Evolutionary conservation across 1,140 invertebrate genomes (phyloP).

Genomic region (Gerris buenoi): DNA sequence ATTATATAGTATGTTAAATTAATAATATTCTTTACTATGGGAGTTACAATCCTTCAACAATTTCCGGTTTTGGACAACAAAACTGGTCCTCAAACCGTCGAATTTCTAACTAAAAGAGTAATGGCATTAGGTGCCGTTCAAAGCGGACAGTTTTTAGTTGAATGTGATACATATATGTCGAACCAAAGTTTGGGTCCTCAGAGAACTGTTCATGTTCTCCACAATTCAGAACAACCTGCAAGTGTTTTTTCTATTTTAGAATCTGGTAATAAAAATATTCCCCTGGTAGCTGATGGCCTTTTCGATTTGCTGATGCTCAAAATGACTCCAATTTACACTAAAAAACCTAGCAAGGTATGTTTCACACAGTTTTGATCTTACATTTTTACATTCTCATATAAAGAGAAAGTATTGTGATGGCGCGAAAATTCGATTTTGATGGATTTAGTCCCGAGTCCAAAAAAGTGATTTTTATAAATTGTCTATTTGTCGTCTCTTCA

Average conservation of each 20-base stretch:
- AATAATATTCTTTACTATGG: conserved; percentile 22
- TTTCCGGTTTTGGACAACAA: conserved; percentile 74
- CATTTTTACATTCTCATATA: too few species aligned
- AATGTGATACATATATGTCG: conserved; percentile 85
- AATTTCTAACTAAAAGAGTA: conserved; percentile 69
- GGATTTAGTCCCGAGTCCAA: too few species aligned
- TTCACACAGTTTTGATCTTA: neutral
- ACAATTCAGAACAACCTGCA: conserved; percentile 89
- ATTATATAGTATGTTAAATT: too few species aligned
- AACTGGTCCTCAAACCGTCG: conserved; percentile 70
- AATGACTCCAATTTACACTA: conserved; percentile 70
- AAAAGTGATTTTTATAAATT: too few species aligned
- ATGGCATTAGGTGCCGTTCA: conserved; percentile 69
- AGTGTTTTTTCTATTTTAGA: conserved; percentile 86
- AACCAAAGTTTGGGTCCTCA: conserved; percentile 38
- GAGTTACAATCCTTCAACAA: conserved; percentile 41
- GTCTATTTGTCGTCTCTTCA: too few species aligned
- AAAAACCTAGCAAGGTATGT: conserved; percentile 51
- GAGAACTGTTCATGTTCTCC: conserved; percentile 73
- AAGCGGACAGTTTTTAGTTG: conserved; percentile 77
- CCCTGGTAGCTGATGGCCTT: conserved; percentile 73
- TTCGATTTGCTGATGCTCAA: conserved; percentile 86
- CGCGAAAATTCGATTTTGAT: too few species aligned
- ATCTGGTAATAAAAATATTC: conserved; percentile 64
- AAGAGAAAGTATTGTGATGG: too few species aligned